phyloP scores from a whole-genome alignment of 2,113 vertebrate genomes.

The Piprites chloris region DNA sequence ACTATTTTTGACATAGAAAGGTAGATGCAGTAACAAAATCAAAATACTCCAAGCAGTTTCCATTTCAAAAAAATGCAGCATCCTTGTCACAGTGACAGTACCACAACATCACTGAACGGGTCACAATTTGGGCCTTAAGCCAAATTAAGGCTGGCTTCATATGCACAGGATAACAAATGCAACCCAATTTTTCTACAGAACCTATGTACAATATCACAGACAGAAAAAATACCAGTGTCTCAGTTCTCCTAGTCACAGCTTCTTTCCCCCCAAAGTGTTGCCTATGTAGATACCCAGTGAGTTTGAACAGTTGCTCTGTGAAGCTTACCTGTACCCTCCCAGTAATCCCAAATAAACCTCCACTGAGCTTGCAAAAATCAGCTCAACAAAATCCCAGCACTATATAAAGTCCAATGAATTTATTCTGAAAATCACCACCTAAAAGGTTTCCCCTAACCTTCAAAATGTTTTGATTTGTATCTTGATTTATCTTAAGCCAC shows the following conservation, averaged over 20 bases:
- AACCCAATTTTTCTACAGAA: neutral
- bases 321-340: neutral
- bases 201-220: neutral
- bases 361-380: neutral
- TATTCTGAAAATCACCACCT: neutral
- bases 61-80: neutral
- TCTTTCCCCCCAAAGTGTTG: neutral
- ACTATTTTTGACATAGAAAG: neutral
- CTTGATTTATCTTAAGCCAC: neutral
- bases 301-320: neutral
- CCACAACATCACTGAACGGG: neutral
- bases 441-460: neutral
- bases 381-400: neutral
- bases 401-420: neutral
- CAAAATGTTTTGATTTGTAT: neutral
- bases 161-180: neutral
- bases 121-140: neutral
- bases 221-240: accelerated
- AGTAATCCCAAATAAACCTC: neutral
- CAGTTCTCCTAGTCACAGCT: neutral
- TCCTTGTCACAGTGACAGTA: neutral
- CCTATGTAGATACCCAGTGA: accelerated
- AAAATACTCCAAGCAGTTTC: neutral
- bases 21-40: neutral
- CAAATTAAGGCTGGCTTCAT: neutral